Conservation (phyloP, 2,113 vertebrate species). For the Calcarius ornatus region DNA sequence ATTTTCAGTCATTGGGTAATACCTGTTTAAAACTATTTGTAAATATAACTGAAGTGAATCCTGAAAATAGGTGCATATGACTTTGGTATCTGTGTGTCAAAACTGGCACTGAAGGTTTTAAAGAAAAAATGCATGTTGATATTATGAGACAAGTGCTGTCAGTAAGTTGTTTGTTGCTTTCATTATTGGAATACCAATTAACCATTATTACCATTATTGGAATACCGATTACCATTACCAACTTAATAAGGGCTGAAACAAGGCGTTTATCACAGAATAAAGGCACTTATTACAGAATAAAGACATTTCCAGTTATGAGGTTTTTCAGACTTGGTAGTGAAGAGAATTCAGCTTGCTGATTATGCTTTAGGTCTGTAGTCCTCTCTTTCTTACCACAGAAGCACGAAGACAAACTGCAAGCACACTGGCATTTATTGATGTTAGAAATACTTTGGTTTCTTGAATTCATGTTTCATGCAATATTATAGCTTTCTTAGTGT, state of each 20-base stretch:
- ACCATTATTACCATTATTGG: not conserved
- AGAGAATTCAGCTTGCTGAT: not conserved
- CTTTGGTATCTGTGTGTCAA: not conserved
- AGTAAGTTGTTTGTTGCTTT: not conserved
- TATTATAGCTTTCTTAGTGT: not conserved
- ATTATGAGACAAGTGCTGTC: not conserved
- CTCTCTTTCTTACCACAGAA: not conserved
- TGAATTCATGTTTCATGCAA: not conserved
- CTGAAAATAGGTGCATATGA: fast-evolving
- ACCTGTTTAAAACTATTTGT: not conserved
- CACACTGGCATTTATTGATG: not conserved
- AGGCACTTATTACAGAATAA: not conserved
- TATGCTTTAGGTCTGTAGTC: not conserved
- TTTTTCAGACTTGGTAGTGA: not conserved
- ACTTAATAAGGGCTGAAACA: not conserved
- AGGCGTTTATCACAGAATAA: not conserved
- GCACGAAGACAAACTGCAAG: not conserved
- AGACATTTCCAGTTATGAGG: not conserved
- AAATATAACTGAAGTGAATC: not conserved
- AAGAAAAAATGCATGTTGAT: not conserved
- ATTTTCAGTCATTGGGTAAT: not conserved
- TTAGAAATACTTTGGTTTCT: not conserved
- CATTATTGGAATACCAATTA: not conserved
- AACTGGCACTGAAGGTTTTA: not conserved
- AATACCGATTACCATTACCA: not conserved